Evolutionary conservation across 2,797 vertebrate genomes (phyloP).

Genomic region (Phylloscopus collybita): DNA sequence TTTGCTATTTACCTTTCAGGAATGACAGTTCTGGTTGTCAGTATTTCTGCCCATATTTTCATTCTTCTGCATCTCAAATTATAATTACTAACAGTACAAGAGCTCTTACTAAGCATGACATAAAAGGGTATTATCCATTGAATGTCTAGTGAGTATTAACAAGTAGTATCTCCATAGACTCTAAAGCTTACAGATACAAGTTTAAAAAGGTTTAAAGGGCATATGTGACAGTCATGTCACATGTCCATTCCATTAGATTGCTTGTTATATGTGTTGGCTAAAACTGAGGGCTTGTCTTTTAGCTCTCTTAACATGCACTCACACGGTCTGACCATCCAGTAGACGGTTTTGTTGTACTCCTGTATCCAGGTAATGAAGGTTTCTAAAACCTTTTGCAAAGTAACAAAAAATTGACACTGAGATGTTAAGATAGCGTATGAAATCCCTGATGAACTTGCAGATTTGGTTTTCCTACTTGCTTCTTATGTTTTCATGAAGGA

Average conservation of each 20-base stretch:
- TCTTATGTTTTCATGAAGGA: not conserved
- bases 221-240: not conserved
- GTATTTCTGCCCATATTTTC: not conserved
- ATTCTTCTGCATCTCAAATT: not conserved
- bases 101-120: not conserved
- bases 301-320: not conserved
- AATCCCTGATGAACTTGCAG: not conserved
- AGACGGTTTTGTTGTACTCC: not conserved
- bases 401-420: not conserved
- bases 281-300: not conserved
- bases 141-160: not conserved
- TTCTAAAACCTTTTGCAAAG: not conserved
- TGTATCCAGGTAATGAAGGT: not conserved
- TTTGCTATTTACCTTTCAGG: not conserved
- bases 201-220: not conserved
- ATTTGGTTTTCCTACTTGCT: not conserved
- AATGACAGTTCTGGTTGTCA: not conserved
- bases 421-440: not conserved
- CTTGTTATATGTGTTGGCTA: not conserved
- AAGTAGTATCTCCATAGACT: not conserved
- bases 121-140: not conserved
- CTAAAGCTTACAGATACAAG: not conserved
- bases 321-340: not conserved
- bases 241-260: not conserved
- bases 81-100: not conserved